Evolutionary conservation across 64 coral and sea anemone species (phyloP).

Genomic region (Pocillopora damicornis): DNA sequence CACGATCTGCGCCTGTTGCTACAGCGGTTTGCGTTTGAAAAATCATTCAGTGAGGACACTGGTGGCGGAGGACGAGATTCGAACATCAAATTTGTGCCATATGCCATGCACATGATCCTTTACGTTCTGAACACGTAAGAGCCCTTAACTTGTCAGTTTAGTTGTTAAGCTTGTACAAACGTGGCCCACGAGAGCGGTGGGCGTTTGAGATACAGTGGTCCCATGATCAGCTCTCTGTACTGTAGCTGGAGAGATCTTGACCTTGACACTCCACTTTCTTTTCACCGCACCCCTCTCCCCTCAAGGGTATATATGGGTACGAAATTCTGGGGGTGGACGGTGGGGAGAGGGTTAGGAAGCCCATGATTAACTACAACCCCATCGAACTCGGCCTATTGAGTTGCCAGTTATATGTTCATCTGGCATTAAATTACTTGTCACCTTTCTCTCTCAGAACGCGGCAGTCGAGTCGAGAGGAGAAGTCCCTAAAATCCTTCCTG

Average conservation of each 20-base stretch:
- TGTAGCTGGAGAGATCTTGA: no score
- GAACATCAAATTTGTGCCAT: conserved; percentile 96
- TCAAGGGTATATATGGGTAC: no score
- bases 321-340: no score
- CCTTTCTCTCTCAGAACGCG: conserved; percentile 59
- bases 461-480: conserved; percentile 81
- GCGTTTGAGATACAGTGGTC: no score
- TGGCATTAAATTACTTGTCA: not conserved
- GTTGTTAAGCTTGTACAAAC: not conserved
- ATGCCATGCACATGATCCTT: conserved; percentile 90
- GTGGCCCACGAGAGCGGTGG: not conserved
- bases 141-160: not conserved
- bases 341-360: no score
- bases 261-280: no score
- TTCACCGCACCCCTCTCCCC: no score
- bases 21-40: conserved; percentile 87
- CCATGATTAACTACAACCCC: no score
- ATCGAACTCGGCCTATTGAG: no score
- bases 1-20: conserved; percentile 92
- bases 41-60: conserved; percentile 95
- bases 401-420: not conserved
- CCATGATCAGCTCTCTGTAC: no score
- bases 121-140: conserved; percentile 94
- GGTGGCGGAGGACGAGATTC: conserved; percentile 94
- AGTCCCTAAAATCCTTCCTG: conserved; percentile 76